These are phyloP conservation scores for Azorinus chamasolen DNA, from an alignment of 2,888 invertebrate species.

Conservation along the genomic window DNA sequence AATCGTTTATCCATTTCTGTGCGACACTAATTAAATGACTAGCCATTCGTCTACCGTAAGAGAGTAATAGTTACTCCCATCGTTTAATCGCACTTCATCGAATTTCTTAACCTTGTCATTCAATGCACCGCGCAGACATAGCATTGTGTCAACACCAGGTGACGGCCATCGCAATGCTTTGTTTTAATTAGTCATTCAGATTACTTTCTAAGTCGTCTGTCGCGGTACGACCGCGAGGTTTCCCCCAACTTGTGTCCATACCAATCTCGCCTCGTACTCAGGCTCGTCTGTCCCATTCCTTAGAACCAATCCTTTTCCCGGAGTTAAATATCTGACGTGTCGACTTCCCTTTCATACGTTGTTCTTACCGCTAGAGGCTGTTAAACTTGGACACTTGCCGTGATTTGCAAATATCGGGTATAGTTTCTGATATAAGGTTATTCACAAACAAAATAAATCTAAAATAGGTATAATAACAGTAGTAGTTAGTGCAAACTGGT, in stretches of 20 bases:
- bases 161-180: conserved; percentile 90
- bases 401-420: conserved; percentile 92
- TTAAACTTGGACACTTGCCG: conserved; percentile 92
- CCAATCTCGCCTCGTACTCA: conserved; percentile 87
- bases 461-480: too few relatives aligned
- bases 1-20: conserved; percentile 90
- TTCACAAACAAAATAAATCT: too few relatives aligned
- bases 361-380: conserved; percentile 90
- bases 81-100: conserved; percentile 89
- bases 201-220: conserved; percentile 89
- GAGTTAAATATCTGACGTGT: conserved; percentile 90
- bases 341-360: conserved; percentile 89
- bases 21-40: conserved; percentile 90
- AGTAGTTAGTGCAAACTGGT: too few relatives aligned
- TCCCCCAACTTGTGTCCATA: conserved; percentile 81
- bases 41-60: conserved; percentile 88
- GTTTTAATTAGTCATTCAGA: conserved; percentile 91
- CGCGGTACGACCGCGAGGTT: conserved; percentile 51
- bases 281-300: conserved; percentile 89
- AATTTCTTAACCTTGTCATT: conserved; percentile 91
- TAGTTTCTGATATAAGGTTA: too few relatives aligned
- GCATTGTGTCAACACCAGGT: conserved; percentile 87
- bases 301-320: conserved; percentile 92
- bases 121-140: conserved; percentile 91
- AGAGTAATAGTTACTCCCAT: conserved; percentile 87